A percentile compares a stretch with the other conserved stretches of the same genome.
phyloP scores from a whole-genome alignment of 2,113 vertebrate genomes.

The Porphyrio hochstetteri region DNA sequence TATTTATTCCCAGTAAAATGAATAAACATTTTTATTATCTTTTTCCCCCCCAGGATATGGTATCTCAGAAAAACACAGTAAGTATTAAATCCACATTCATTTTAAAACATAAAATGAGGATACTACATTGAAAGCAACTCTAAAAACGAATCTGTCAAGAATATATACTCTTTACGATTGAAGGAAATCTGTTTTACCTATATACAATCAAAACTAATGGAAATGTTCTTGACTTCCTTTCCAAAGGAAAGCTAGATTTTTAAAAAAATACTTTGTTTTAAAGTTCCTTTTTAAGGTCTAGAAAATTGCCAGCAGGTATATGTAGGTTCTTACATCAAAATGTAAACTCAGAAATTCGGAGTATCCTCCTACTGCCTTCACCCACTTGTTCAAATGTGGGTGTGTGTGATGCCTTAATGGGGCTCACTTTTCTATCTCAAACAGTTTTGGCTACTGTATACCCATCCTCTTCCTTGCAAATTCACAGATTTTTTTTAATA shows the following conservation, averaged over 20 bases:
- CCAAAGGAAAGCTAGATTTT: background rate
- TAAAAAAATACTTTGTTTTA: background rate
- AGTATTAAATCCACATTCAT: conserved; percentile 74
- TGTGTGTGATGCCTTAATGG: background rate
- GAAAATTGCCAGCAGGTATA: background rate
- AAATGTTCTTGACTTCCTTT: background rate
- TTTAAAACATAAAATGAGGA: background rate
- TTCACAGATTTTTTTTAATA: background rate
- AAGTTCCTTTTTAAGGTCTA: background rate
- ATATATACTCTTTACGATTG: background rate
- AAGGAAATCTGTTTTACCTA: background rate
- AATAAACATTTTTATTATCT: background rate
- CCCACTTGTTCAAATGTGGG: background rate
- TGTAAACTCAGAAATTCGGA: background rate
- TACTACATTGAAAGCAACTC: background rate
- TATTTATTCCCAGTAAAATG: background rate
- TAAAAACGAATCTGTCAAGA: background rate
- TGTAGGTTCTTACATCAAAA: background rate
- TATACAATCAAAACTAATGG: background rate
- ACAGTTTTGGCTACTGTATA: background rate
- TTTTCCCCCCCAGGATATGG: conserved; percentile 83
- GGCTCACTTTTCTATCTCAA: background rate
- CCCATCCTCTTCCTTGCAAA: background rate
- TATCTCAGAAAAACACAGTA: conserved; percentile 94
- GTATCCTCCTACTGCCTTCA: background rate